Conservation (phyloP, 2,888 invertebrate species). For the Dione vanillae region DNA sequence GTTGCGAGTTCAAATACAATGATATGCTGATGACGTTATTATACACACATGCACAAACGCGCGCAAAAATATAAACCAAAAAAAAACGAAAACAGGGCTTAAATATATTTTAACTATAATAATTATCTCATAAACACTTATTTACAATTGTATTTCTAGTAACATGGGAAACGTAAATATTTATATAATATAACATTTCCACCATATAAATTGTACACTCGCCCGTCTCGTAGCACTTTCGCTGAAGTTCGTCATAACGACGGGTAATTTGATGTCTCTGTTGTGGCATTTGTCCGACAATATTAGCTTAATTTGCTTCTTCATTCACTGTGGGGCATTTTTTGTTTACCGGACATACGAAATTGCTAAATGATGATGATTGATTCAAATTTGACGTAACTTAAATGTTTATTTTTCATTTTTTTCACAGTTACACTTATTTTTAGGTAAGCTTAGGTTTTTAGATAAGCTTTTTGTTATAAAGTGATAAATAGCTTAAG, state of each 20-base stretch:
- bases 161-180: not conserved
- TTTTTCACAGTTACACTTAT: too few relatives aligned
- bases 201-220: not conserved
- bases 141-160: not conserved
- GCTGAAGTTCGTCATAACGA: conserved; percentile 62
- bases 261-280: conserved; percentile 60
- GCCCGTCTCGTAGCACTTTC: conserved; percentile 56
- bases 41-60: too few relatives aligned
- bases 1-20: not conserved
- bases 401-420: too few relatives aligned
- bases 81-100: too few relatives aligned
- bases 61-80: not conserved
- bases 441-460: too few relatives aligned
- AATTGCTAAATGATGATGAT: conserved; percentile 11
- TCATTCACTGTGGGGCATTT: conserved; percentile 16
- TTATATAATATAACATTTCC: not conserved
- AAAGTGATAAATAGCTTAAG: too few relatives aligned
- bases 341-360: conserved; percentile 1
- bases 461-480: too few relatives aligned
- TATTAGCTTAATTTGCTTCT: conserved; percentile 40
- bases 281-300: conserved; percentile 57
- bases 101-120: too few relatives aligned
- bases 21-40: too few relatives aligned
- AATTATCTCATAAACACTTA: too few relatives aligned
- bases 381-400: conserved; percentile 5